Conservation (phyloP, 2,797 vertebrate genomes). For the Micrastur ruficollis region DNA sequence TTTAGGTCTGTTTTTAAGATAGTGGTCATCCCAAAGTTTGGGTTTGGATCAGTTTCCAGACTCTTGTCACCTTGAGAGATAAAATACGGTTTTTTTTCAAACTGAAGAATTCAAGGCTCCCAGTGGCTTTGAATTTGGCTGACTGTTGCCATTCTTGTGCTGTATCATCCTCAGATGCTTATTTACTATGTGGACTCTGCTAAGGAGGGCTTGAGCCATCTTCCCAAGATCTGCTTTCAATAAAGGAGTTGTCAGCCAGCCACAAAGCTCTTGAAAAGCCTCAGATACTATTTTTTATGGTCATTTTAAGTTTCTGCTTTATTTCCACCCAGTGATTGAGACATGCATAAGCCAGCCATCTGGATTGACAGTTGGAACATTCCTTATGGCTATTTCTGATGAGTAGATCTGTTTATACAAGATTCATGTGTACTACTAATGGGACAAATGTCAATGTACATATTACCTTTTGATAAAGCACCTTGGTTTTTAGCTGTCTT, state of each 20-base stretch:
- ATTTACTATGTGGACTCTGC: not conserved
- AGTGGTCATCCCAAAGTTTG: not conserved
- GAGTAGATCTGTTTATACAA: not conserved
- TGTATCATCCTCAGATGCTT: not conserved
- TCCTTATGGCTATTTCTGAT: not conserved
- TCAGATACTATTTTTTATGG: not conserved
- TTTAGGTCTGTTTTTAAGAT: not conserved
- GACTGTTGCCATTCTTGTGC: not conserved
- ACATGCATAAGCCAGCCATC: not conserved
- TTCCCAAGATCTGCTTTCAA: constrained; percentile 34
- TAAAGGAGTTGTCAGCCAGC: constrained; percentile 17
- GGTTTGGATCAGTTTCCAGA: constrained; percentile 3
- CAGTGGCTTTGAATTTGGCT: not conserved
- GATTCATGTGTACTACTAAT: not conserved
- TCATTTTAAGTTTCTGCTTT: constrained; percentile 16
- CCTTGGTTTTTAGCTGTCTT: not conserved
- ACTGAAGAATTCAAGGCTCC: not conserved
- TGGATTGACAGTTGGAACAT: not conserved
- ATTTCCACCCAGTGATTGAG: constrained; percentile 17
- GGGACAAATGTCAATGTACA: not conserved
- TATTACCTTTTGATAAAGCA: not conserved
- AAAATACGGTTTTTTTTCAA: not conserved
- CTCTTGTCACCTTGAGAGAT: constrained; percentile 9
- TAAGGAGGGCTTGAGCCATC: constrained; percentile 24
- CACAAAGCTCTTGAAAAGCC: constrained; percentile 25